Evolutionary conservation across 2,113 vertebrate genomes (phyloP), one percentile per base, ranked within the genome.

Genomic region (Rhabdornis inornatus): DNA sequence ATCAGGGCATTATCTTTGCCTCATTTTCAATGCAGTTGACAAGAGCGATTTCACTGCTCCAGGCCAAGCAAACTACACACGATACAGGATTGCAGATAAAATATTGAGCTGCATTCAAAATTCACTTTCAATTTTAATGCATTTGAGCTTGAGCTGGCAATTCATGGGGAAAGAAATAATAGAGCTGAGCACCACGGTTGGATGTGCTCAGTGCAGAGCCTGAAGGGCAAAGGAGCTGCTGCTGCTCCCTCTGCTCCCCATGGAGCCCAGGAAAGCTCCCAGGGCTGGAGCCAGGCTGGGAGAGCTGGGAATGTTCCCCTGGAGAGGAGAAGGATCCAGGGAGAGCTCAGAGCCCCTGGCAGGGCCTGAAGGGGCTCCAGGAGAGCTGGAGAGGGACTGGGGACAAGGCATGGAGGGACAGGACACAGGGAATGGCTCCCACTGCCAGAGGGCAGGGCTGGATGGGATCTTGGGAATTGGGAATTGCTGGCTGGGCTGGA

Each of bases 161-260:
- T 85, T 93, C 87, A 56, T 65, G 77, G 76, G 94, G 60, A 68
- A 93, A 79, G 15, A 37, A 57, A 21, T 83, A 82, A 86, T 33
- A 5, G 44, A 92, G 60, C 13, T 6, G 13, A 37, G 63, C 59
- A 71, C 53, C 87, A 8, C 2, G 49, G 83, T 3, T 52, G 83
- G 76, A 27, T 4, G 37, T 23, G 69, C 42, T 55, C 17, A 6
- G 65, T 16, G 76, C 57, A 77, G 53, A 93, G 75, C 74, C 93
- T 64, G 76, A 27, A 76, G 79, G 74, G 63, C 28, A 50, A 66
- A 69, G 14, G 81, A 28, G 40, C 7, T 71, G 28, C 27, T 61
- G 9, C 79, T 56, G 64, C 70, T 88, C 13, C 66, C 25, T 5
- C 2, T 4, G 39, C 15, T 27, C 21, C 37, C 59, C 42, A 19